Conservation (phyloP, 2,797 vertebrate genomes). For the Pteronotus mesoamericanus region DNA sequence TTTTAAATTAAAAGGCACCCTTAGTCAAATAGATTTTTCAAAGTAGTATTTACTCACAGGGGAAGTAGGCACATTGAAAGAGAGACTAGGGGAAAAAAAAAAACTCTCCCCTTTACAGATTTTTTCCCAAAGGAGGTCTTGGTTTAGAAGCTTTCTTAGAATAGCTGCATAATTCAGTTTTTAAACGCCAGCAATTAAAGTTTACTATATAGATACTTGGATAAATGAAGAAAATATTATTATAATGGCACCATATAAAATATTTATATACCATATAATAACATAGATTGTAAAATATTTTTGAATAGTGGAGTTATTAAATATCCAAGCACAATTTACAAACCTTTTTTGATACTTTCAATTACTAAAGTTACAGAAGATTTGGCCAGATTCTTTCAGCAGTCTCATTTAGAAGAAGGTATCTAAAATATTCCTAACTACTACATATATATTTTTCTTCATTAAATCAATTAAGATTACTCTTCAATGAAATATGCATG, state of each 20-base stretch:
- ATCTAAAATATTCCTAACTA: background rate
- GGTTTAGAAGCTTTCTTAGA: constrained; percentile 23
- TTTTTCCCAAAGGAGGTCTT: background rate
- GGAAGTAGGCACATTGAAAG: background rate
- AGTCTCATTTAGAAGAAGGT: background rate
- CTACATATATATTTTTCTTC: background rate
- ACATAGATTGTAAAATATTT: background rate
- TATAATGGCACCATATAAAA: background rate
- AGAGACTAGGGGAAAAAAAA: background rate
- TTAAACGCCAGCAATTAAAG: background rate
- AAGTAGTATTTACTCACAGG: background rate
- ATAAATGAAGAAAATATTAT: constrained; percentile 33
- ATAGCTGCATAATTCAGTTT: background rate
- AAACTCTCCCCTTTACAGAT: background rate
- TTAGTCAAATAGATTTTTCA: background rate
- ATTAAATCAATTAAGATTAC: background rate
- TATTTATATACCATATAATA: background rate
- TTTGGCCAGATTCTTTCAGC: background rate
- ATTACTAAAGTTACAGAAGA: background rate
- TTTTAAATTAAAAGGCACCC: background rate
- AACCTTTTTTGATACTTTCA: constrained; percentile 26
- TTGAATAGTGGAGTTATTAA: background rate
- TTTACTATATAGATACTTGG: background rate
- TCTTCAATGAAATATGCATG: background rate
- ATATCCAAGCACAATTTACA: constrained; percentile 10